Conservation (phyloP, 2,113 vertebrate species). For the Strigops habroptila region DNA sequence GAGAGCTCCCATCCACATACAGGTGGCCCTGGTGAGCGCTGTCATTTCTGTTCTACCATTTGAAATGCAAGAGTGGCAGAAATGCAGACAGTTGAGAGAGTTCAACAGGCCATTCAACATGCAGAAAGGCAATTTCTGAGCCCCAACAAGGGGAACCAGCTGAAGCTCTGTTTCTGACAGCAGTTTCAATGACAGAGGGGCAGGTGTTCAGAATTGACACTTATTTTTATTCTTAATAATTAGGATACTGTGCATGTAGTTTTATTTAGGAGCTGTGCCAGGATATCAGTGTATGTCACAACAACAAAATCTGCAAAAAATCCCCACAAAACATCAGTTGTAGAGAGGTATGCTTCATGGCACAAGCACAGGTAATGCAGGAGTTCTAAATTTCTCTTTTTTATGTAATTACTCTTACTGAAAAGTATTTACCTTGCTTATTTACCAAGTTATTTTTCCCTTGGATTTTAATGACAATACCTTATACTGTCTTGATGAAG, state of each 20-base stretch:
- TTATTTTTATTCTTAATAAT: background rate
- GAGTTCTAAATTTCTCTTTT: background rate
- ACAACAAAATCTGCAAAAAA: background rate
- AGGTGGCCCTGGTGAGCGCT: background rate
- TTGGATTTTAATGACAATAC: background rate
- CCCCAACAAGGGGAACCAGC: conserved; percentile 2
- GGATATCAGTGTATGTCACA: background rate
- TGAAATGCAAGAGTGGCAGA: conserved; percentile 56
- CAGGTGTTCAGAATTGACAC: background rate
- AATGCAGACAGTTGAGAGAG: conserved; percentile 26
- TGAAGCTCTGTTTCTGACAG: conserved; percentile 48
- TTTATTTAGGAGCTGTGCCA: conserved; percentile 35
- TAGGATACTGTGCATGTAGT: conserved; percentile 11
- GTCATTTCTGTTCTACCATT: conserved; percentile 1
- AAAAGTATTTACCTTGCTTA: background rate
- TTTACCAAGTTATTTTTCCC: background rate
- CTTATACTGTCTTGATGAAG: background rate
- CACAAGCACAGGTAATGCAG: background rate
- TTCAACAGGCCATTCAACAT: conserved; percentile 43
- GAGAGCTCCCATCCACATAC: background rate
- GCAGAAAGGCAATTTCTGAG: conserved; percentile 52
- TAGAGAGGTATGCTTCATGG: background rate
- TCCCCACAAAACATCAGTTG: background rate
- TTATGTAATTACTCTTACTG: background rate
- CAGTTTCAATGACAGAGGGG: conserved; percentile 19